Evolutionary conservation across 1,140 invertebrate species (phyloP), one percentile per base, ranked within the genome.

Genomic region (Pectinophora gossypiella): DNA sequence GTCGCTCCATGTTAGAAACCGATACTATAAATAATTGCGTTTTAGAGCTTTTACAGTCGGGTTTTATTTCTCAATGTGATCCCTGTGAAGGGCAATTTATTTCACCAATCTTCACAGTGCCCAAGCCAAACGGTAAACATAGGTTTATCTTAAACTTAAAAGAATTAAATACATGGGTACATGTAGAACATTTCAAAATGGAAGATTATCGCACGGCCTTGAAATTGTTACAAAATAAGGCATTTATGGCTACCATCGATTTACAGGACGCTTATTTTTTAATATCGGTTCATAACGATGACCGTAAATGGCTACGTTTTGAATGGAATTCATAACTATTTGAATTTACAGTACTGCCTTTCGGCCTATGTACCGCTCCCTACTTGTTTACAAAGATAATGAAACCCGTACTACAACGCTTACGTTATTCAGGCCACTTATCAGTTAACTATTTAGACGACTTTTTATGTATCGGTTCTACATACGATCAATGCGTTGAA

Each of bases 371-470:
- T 12, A 6, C 43, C 15, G 16, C 16, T 20, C 19, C 6, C 5
- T 19, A 18, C 19, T 18, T 45, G 19, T 19, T 27, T 27, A 27
- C 23, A 27, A 27, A 27, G 12, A 6, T 27, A 12, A 27, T 27
- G 23, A 27, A 27, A 45, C 43, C 7, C 4, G 19, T 45, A 18
- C 5, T 45, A 6, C 43, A 45, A 6, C 16, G 16, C 13, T 13
- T 45, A 19, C 6, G 43, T 5, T 16, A 6, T 16, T 45, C 19
- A 19, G 43, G 43, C 43, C 13, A 6, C 3, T 5, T 45, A 3
- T 45, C 43, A 5, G 43, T 45, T 10, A 45, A 19, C 19, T 45
- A 45, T 20, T 16, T 45, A 16, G 43, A 45, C 13, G 43, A 45
- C 19, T 45, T 45, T 20, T 6, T 45, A 7, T 45, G 43, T 16